Conservation (phyloP, 2,113 vertebrate species). For the Thinocorus orbignyianus region DNA sequence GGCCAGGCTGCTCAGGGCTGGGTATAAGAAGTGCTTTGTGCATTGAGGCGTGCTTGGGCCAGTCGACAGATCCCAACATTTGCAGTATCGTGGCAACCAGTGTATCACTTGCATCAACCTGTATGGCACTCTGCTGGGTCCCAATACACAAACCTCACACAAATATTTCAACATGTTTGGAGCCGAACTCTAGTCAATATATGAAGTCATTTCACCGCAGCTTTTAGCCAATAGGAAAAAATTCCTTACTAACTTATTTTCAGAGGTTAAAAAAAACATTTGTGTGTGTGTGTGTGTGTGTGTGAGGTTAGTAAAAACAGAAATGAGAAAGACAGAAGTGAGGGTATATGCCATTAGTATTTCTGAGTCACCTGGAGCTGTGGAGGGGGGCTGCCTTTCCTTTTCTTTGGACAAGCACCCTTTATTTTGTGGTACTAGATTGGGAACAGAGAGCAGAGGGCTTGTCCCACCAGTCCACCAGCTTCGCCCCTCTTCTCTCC, state of each 20-base stretch:
- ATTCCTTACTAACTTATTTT: background rate
- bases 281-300: background rate
- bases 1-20: accelerated
- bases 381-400: accelerated
- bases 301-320: slow-evolving; percentile 12
- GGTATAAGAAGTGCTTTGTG: slow-evolving; percentile 25
- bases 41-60: background rate
- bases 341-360: background rate
- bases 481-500: background rate
- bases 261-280: slow-evolving; percentile 10
- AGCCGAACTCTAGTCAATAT: slow-evolving; percentile 21
- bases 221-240: slow-evolving; percentile 21
- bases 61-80: background rate
- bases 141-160: slow-evolving; percentile 23
- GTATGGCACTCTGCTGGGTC: background rate
- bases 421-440: background rate
- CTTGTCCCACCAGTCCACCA: background rate
- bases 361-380: slow-evolving; percentile 11
- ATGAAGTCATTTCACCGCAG: slow-evolving; percentile 22
- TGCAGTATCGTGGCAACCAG: background rate
- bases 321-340: slow-evolving; percentile 33
- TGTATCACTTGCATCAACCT: background rate
- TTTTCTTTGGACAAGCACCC: background rate
- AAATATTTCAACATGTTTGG: slow-evolving; percentile 38
- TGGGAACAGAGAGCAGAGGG: background rate